Evolutionary conservation across 2,888 invertebrate species (phyloP), one percentile per base, ranked within the genome.

Genomic region (Siphlonurus alternatus): DNA sequence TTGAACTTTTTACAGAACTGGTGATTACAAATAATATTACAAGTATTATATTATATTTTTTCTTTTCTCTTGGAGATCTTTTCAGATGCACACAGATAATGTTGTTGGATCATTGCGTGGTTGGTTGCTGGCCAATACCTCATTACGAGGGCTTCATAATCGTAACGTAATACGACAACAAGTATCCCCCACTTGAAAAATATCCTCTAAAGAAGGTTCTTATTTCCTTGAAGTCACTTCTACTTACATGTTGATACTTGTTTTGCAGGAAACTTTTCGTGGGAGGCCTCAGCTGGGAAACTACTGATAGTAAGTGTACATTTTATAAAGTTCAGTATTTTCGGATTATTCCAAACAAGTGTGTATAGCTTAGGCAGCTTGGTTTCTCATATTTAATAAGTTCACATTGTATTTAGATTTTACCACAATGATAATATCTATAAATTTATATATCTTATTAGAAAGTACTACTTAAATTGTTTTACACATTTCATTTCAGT

Each of bases 211-310:
- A 38, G 38, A 38, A 38, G 38, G 38, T 38, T 38, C 38, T 38
- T 38, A 38, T 38, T 38, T 15, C 15, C 38, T 38, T n/a, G n/a
- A 38, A 38, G 38, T 10, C 38, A 38, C 7, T 38, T 38, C 15
- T 10, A 15, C 7, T 15, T 38, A n/a, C n/a, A n/a, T n/a, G 15
- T 10, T 38, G 38, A 5, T 18, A 25, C 7, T 63, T 59, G 56
- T 7, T 54, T 64, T 86, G 73, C 88, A 96, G 96, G 83, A 97
- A 97, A 86, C 87, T 97, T 71, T 97, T 97, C 86, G 95, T 97
- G 79, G 97, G 97, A 74, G 96, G 95, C 70, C 81, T 97, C 71
- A 96, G 94, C 84, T 96, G 96, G 95, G 96, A 96, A 82, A 96
- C 95, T 61, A 90, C 93, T 77, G 93, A 95, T 80, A 94, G 96